Evolutionary conservation across 2,888 invertebrate species (phyloP).

Genomic region (Allolobophora icterica): DNA sequence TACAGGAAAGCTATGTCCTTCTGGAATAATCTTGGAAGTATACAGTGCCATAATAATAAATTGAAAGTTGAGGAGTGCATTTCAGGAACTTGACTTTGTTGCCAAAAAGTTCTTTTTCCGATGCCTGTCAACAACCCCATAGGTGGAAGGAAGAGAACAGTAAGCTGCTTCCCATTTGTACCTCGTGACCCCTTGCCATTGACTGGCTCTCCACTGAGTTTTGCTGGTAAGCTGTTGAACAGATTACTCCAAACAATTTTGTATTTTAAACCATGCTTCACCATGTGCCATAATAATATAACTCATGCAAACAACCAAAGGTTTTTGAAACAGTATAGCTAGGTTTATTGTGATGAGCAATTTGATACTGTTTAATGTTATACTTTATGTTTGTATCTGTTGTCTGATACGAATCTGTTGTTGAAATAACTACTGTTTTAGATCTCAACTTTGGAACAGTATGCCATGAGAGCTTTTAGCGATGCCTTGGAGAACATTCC

Average conservation of each 20-base stretch:
- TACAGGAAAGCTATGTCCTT: neutral
- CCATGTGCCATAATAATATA: neutral
- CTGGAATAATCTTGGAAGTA: neutral
- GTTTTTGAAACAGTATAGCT: neutral
- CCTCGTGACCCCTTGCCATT: no score
- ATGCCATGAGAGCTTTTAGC: constrained; percentile 92
- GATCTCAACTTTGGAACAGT: constrained; percentile 89
- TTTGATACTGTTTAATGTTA: neutral
- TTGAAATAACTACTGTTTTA: constrained; percentile 51
- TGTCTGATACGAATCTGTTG: neutral
- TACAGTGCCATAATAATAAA: neutral
- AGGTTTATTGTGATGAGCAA: neutral
- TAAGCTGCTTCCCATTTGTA: no score
- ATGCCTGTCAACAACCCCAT: no score
- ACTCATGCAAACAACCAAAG: neutral
- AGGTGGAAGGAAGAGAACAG: no score
- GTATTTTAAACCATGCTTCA: neutral
- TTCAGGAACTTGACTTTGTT: neutral
- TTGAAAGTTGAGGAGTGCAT: neutral
- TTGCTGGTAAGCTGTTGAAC: neutral
- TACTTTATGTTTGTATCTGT: neutral
- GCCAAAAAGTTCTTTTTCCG: neutral
- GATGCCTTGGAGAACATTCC: constrained; percentile 95
- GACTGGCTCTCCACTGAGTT: no score
- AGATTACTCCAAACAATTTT: neutral